Evolutionary conservation across 1,140 invertebrate species (phyloP), one percentile per base, ranked within the genome.

Genomic region (Sycophila sp.): DNA sequence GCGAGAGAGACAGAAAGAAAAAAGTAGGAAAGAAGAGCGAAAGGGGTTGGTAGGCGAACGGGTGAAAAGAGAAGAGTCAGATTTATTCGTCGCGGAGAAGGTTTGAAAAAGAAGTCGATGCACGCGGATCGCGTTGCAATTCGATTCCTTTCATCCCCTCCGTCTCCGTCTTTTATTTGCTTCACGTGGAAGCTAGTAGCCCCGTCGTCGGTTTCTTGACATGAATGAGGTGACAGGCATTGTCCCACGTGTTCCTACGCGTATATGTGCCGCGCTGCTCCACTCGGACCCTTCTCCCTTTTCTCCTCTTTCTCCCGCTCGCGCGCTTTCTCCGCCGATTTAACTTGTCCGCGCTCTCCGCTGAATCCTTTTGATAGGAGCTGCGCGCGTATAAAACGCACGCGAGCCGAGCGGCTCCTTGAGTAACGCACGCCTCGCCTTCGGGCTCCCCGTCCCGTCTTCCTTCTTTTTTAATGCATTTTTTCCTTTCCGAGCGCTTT

Each of bases 221-320:
- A 72, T 84, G 82, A 84, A 83, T 84, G 77, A 82, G 80, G 80
- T 81, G 82, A 84, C 82, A 83, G 78, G 68, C 73, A 84, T 84
- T 84, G 81, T 83, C 79, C 80, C 72, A 65, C 72, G 72, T 77
- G 77, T 78, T 81, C 78, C 77, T 78, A 75, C 79, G 78, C 28
- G 17, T n/a, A n/a, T n/a, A n/a, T n/a, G n/a, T n/a, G n/a, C n/a
- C n/a, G n/a, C n/a, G n/a, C n/a, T n/a, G n/a, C n/a, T n/a, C n/a
- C n/a, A n/a, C n/a, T n/a, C n/a, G n/a, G 75, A 78, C 75, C 73
- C 76, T 24, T 73, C 73, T 73, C 71, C 76, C 76, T 76, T 76
- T 59, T 73, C 51, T 70, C 77, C 63, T 30, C 26, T 32, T 47
- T 13, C 4, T 36, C 10, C 32, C 3, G 13, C 0, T 17, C 19